Evolutionary conservation across 2,797 vertebrate genomes (phyloP).

Genomic region (Sparidentex hasta): DNA sequence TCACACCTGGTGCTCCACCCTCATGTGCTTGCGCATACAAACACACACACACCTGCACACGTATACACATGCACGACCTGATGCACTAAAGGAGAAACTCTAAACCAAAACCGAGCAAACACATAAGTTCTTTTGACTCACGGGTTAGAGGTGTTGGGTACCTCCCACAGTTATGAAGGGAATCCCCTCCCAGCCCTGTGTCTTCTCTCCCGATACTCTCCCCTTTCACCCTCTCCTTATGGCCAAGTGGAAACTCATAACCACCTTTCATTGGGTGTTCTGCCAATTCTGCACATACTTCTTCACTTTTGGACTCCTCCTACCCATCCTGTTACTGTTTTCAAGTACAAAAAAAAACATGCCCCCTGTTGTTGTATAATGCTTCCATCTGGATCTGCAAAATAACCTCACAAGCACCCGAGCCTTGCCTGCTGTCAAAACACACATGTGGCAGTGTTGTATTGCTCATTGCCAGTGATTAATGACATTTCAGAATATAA

Average conservation of each 20-base stretch:
- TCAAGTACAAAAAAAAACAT: conserved; percentile 18
- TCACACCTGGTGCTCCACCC: conserved; percentile 80
- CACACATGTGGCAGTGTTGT: neutral
- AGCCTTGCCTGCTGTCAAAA: conserved; percentile 22
- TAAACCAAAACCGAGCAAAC: conserved; percentile 67
- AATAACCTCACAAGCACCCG: conserved; percentile 25
- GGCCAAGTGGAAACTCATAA: conserved; percentile 65
- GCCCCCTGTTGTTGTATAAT: conserved; percentile 54
- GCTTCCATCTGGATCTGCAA: conserved; percentile 61
- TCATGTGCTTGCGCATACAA: conserved; percentile 51
- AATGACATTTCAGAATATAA: neutral
- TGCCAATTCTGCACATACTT: conserved; percentile 55
- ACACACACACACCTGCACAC: conserved; percentile 39
- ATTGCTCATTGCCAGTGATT: neutral
- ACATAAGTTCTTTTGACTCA: conserved; percentile 73
- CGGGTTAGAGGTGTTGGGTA: conserved; percentile 51
- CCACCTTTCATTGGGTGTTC: conserved; percentile 58
- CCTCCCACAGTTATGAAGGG: conserved; percentile 67
- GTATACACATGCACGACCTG: conserved; percentile 15
- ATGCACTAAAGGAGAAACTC: conserved; percentile 52
- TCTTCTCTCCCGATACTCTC: conserved; percentile 26
- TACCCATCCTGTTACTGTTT: conserved; percentile 54
- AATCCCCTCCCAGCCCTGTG: conserved; percentile 57
- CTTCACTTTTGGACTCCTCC: conserved; percentile 18
- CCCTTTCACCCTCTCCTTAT: conserved; percentile 37